phyloP scores from a whole-genome alignment of 1,140 invertebrate genomes.

The Drosophila subpulchrella region DNA sequence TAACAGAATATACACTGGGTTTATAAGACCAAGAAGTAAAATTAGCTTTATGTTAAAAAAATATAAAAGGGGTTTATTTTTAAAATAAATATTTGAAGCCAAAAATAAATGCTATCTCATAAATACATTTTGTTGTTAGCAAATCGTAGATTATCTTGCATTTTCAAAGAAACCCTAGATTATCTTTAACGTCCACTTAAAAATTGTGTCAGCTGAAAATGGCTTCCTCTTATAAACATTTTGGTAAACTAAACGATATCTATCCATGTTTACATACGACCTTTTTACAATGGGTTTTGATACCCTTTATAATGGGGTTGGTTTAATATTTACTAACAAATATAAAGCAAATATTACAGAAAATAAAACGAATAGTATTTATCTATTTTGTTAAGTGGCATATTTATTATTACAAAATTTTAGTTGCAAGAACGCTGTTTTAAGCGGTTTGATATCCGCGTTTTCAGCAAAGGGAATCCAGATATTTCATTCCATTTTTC shows the following conservation, averaged over 20 bases:
- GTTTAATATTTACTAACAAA: not conserved
- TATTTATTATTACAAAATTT: too few relatives aligned
- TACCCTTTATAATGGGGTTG: not conserved
- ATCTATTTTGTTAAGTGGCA: too few relatives aligned
- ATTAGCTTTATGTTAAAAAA: not conserved
- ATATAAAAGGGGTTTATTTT: too few relatives aligned
- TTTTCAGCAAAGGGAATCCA: slow-evolving; percentile 32
- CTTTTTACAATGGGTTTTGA: not conserved
- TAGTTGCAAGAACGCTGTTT: not conserved
- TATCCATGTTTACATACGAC: not conserved
- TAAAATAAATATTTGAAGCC: too few relatives aligned
- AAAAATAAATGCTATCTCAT: too few relatives aligned
- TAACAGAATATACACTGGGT: not conserved
- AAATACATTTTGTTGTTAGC: too few relatives aligned
- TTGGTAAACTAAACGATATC: not conserved
- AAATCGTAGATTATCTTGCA: too few relatives aligned
- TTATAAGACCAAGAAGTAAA: not conserved
- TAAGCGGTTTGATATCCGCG: not conserved
- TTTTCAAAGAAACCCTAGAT: not conserved
- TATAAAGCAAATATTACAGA: not conserved
- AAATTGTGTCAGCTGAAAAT: not conserved
- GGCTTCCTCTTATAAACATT: not conserved
- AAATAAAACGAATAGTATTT: not conserved
- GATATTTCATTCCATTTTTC: not conserved
- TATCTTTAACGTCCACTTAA: not conserved